Evolutionary conservation across 1,140 invertebrate genomes (phyloP).

Genomic region (Trichonephila clavata): DNA sequence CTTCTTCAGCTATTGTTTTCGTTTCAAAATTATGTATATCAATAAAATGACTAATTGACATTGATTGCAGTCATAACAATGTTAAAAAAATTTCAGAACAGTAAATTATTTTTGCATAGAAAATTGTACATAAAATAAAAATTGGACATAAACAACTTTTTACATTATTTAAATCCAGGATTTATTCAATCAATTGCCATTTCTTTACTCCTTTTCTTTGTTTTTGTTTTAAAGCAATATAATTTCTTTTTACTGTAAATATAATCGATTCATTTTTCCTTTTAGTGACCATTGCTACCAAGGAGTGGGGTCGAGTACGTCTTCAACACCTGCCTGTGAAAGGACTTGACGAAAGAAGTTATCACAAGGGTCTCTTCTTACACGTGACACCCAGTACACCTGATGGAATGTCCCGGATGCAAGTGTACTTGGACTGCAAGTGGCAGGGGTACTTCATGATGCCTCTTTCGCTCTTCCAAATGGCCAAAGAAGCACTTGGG

Average conservation of each 20-base stretch:
- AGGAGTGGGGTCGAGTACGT: conserved; percentile 82
- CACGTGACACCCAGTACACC: conserved; percentile 61
- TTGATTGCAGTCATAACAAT: too few relatives aligned
- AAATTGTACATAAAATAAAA: too few relatives aligned
- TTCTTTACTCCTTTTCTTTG: neutral
- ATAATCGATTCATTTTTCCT: conserved; percentile 1
- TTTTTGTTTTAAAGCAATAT: too few relatives aligned
- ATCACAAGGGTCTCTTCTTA: conserved; percentile 60
- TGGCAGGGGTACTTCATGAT: conserved; percentile 74
- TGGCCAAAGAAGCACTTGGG: conserved; percentile 48
- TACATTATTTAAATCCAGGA: too few relatives aligned
- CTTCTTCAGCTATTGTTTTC: too few relatives aligned
- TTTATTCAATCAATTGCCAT: too few relatives aligned
- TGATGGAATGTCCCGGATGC: conserved; percentile 64
- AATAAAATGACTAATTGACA: too few relatives aligned
- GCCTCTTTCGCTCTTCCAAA: conserved; percentile 63
- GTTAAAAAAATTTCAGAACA: too few relatives aligned
- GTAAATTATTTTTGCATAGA: too few relatives aligned
- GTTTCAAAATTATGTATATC: too few relatives aligned
- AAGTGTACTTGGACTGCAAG: conserved; percentile 73
- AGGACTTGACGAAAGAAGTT: conserved; percentile 81
- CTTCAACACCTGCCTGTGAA: conserved; percentile 83
- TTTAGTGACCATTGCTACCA: conserved; percentile 85
- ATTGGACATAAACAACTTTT: too few relatives aligned
- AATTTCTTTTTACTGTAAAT: neutral